phyloP scores from a whole-genome alignment of 2,113 vertebrate species.

The Ophthalmolycus amberensis region DNA sequence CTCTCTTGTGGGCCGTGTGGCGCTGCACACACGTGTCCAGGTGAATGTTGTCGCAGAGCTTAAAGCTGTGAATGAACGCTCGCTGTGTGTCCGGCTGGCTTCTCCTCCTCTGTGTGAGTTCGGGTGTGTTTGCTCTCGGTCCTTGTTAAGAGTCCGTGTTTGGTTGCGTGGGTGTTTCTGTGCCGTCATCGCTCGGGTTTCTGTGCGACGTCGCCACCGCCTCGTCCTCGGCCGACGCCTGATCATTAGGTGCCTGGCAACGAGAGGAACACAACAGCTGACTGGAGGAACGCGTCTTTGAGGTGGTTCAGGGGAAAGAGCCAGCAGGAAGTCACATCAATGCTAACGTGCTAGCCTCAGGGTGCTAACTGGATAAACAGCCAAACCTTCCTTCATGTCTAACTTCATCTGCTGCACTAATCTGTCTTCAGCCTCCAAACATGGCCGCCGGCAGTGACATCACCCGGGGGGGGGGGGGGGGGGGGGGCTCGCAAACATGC shows the following conservation, averaged over 20 bases:
- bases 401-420: not conserved
- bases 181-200: not conserved
- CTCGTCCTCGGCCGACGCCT: not conserved
- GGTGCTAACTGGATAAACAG: not conserved
- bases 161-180: constrained; percentile 25
- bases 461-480: not conserved
- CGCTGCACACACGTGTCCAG: not conserved
- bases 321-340: not conserved
- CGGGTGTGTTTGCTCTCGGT: constrained; percentile 22
- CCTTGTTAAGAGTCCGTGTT: constrained; percentile 31
- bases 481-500: constrained; percentile 25
- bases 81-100: not conserved
- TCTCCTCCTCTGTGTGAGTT: constrained; percentile 1
- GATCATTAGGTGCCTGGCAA: constrained; percentile 55
- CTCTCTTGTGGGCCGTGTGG: no score
- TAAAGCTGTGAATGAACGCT: not conserved
- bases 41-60: not conserved
- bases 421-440: not conserved
- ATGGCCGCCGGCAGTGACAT: not conserved
- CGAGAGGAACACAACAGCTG: constrained; percentile 18
- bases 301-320: no score
- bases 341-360: not conserved
- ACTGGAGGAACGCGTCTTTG: not conserved
- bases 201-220: not conserved
- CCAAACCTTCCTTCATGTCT: not conserved